Base-by-base conservation (phyloP, 2,888 invertebrate genomes). In the Catonia carolina region DNA sequence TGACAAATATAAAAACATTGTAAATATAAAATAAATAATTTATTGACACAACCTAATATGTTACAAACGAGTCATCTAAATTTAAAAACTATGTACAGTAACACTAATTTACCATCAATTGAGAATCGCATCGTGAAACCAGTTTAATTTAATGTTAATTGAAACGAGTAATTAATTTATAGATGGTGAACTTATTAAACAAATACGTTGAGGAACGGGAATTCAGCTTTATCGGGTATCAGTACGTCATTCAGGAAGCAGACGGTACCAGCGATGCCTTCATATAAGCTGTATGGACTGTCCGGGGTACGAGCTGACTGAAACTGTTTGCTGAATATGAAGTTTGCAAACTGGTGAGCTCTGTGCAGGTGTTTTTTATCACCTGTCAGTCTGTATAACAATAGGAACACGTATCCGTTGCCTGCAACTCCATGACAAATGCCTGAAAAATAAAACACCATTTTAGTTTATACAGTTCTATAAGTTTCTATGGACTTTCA, bases 371-470 rank as follows among this genome's bases (percentile, higher is more conserved):
- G 81, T 69, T 82, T 83, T 5, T 74, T 70, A 61, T 90, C 82
- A 7, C 79, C 77, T 10, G 90, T 89, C 53, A 92, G 72, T 61
- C 89, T 78, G 68, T 87, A 83, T 7, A 92, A 73, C 1, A 90
- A 72, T 42, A 92, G 72, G 66, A 90, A 89, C 0, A 84, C 86
- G 71, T 90, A 90, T 12, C 84, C 90, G 71, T 83, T 89, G 31
- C 91, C 91, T 17, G 86, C 85, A 0, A 91, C 78, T 1, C 94
- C 94, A 68, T 95, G 93, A 69, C 93, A 94, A 59, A 94, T 83
- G 0, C 92, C 75, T 72, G 62, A 6, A 63, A 59, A 37, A 53
- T 33, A 60, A 41, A 47, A 14, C 20, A 22, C 23, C 23, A 35
- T 18, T 48, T n/a, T n/a, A n/a, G n/a, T 33, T 33, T 10, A 33